These are phyloP conservation scores for Tridacna crocea DNA, from an alignment of 2,888 invertebrate genomes.

Conservation along the genomic window DNA sequence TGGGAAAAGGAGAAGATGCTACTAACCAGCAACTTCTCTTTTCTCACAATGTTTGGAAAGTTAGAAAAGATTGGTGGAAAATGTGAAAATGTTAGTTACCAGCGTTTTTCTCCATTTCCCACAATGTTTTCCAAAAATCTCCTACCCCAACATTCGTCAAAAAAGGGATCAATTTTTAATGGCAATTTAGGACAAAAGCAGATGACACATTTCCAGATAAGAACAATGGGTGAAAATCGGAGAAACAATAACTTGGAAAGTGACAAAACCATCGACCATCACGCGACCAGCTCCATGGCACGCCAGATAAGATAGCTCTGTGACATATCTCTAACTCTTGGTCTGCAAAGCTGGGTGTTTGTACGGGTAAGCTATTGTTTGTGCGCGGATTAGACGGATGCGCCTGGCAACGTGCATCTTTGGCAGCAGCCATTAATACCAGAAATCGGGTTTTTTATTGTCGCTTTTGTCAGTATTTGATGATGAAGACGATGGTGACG, in stretches of 20 bases:
- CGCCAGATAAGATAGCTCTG: conserved; percentile 9
- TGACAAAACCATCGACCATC: conserved; percentile 40
- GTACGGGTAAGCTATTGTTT: conserved; percentile 43
- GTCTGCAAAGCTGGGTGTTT: conserved; percentile 55
- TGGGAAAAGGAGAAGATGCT: no score
- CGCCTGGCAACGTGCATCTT: no score
- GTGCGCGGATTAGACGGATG: conserved; percentile 36
- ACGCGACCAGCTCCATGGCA: neutral
- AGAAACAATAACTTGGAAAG: conserved; percentile 47
- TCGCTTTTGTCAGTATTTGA: no score
- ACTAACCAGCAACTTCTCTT: no score
- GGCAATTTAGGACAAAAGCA: conserved; percentile 37
- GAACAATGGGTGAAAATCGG: conserved; percentile 3
- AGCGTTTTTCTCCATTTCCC: no score
- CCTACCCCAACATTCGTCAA: neutral
- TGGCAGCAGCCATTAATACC: no score
- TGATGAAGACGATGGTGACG: neutral
- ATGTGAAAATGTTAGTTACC: no score
- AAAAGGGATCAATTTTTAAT: conserved; percentile 22
- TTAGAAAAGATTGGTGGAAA: no score
- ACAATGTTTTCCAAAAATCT: no score
- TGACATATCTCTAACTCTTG: neutral
- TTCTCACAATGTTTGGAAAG: no score
- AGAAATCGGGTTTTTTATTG: no score
- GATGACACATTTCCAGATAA: neutral